Percentiles rank a stretch among this genome's conserved stretches.
Conservation (phyloP, 1,140 invertebrate species). For the Lordiphosa collinella region DNA sequence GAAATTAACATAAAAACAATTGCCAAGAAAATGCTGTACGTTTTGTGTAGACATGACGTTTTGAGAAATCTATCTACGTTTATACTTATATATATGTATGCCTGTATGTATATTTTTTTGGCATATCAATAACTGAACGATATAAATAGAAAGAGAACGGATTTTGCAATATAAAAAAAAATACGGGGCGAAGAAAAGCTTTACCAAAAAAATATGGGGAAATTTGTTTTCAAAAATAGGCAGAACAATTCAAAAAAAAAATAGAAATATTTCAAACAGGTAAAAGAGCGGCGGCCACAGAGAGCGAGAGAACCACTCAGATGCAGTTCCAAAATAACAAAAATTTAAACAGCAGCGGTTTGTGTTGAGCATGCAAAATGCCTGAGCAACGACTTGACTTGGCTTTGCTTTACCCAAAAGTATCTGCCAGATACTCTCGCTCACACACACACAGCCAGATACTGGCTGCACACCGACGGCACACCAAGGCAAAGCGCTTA, state of each 20-base stretch:
- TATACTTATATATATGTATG: constrained; percentile 12
- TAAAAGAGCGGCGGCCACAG: constrained; percentile 26
- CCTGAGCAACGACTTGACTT: constrained; percentile 14
- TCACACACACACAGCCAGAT: constrained; percentile 14
- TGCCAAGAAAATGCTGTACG: constrained; percentile 33
- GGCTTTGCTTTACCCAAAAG: constrained; percentile 43
- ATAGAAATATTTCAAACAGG: constrained; percentile 18
- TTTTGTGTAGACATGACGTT: constrained; percentile 42
- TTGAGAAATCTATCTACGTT: constrained; percentile 35
- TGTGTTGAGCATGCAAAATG: too few relatives aligned
- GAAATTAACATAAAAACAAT: neutral
- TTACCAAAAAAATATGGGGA: constrained; percentile 52
- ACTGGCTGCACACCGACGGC: constrained; percentile 24
- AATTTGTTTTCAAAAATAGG: constrained; percentile 54
- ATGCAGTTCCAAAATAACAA: constrained; percentile 65
- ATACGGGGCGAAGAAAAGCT: constrained; percentile 49
- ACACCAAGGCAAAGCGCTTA: constrained; percentile 45
- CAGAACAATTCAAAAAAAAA: constrained; percentile 25
- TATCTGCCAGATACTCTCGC: constrained; percentile 29
- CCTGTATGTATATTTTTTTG: constrained; percentile 57
- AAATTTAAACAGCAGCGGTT: neutral
- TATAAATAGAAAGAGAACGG: constrained; percentile 51
- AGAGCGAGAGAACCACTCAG: constrained; percentile 19
- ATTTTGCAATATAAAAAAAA: constrained; percentile 36
- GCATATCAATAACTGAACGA: constrained; percentile 75